Base-by-base conservation (phyloP, 2,888 invertebrate genomes). In the Archips xylosteana region DNA sequence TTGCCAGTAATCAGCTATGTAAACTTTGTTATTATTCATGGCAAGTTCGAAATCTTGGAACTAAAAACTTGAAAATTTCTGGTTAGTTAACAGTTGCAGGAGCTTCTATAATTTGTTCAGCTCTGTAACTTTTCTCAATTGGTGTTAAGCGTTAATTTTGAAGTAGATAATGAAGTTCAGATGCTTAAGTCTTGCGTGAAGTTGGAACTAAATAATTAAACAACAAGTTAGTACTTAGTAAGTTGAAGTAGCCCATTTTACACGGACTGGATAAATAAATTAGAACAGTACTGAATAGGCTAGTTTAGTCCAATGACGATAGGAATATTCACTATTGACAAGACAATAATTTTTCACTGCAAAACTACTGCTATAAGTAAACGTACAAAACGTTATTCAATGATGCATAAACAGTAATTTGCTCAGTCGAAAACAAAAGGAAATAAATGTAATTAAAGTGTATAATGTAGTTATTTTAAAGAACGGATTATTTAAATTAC, bases 151-250 rank as follows among this genome's bases (percentile, higher is more conserved):
- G 70, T 39, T 64, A 34, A 59, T 47, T 64, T 36, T 47, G 15
- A 49, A 70, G 36, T 10, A 23, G 59, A 59, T 70, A 57, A 63
- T 70, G 47, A 70, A 64, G 70, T 70, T 65, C 13, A 32, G 39
- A 42, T 51, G 49, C 15, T 69, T 23, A 69, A 45, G 23, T 34
- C 51, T 42, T 4, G n/a, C 9, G 39, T 62, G 9, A 51, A 70
- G 62, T 70, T 62, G 15, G 13, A 51, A 62, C 23, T 62, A 70
- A 70, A 51, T 70, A 70, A 62, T 70, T 62, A 70, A 42, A 39
- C 62, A 42, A 42, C 69, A 70, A 54, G 34, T 64, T 23, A 23
- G 23, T 23, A 23, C 1, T n/a, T n/a, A 32, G n/a, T 32, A 61
- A 61, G 23, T 47, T 60, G 12, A 49, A 51, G 39, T 62, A 51